These are phyloP conservation scores for Geophilus truncorum DNA, from an alignment of 2,888 invertebrate genomes.

Conservation along the genomic window DNA sequence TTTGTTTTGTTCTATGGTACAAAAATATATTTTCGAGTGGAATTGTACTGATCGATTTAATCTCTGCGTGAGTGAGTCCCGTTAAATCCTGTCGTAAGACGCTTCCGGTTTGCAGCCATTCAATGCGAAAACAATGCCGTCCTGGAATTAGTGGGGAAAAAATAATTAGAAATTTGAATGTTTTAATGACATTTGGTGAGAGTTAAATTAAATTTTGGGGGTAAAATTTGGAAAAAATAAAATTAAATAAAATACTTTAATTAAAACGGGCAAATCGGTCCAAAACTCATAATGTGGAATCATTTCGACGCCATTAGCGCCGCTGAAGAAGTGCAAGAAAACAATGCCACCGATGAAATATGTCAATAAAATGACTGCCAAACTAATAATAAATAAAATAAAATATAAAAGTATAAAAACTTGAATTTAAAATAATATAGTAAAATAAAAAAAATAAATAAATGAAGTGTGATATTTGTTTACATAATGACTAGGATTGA, in stretches of 20 bases:
- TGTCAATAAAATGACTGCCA: background rate
- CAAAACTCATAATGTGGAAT: background rate
- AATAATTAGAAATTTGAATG: no score
- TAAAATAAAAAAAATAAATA: background rate
- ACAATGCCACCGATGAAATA: background rate
- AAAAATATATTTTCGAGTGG: no score
- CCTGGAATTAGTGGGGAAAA: no score
- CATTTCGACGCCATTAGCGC: background rate
- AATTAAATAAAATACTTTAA: background rate
- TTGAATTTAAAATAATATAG: background rate
- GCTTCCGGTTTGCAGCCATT: background rate
- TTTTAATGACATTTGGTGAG: no score
- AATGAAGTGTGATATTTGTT: background rate
- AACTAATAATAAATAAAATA: background rate
- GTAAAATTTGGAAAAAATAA: background rate
- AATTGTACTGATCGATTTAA: no score
- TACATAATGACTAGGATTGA: background rate
- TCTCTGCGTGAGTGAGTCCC: no score
- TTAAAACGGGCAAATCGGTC: background rate
- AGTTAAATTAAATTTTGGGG: no score
- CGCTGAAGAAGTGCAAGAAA: background rate
- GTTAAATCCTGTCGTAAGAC: background rate
- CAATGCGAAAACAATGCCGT: background rate
- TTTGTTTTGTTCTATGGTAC: no score
- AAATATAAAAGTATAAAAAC: no score